Conservation (phyloP, 2,888 invertebrate species). For the Galerucella calmariensis region DNA sequence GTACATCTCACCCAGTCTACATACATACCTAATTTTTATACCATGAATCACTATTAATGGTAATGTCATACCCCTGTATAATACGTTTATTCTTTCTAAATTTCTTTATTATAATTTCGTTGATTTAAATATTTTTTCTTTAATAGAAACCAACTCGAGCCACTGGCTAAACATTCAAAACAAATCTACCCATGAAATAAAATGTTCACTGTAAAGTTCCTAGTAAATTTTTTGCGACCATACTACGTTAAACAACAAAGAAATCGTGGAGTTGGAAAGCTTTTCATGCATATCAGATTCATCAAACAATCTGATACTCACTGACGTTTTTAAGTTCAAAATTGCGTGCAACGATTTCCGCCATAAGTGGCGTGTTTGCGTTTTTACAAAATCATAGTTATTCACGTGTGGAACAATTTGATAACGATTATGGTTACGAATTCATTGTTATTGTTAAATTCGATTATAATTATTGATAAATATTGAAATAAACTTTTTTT, state of each 20-base stretch:
- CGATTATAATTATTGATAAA: neutral
- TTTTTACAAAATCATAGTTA: neutral
- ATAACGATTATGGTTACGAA: conserved; percentile 2
- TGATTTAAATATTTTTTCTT: too few species aligned
- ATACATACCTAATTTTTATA: too few species aligned
- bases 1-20: too few species aligned
- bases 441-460: neutral
- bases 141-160: too few species aligned
- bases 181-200: too few species aligned
- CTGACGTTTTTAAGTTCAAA: conserved; percentile 30
- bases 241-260: neutral
- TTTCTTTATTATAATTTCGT: too few species aligned
- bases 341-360: conserved; percentile 27
- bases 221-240: too few species aligned
- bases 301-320: conserved; percentile 31
- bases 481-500: neutral
- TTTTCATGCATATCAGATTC: conserved; percentile 30
- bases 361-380: neutral
- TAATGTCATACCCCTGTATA: too few species aligned
- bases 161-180: too few species aligned
- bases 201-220: too few species aligned
- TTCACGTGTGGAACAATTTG: neutral
- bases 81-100: too few species aligned
- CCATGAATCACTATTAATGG: too few species aligned
- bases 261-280: conserved; percentile 4